A percentile compares a stretch with the other conserved stretches of the same genome.
Conservation (phyloP, 2,888 invertebrate species). For the Trissoscelio sp. region DNA sequence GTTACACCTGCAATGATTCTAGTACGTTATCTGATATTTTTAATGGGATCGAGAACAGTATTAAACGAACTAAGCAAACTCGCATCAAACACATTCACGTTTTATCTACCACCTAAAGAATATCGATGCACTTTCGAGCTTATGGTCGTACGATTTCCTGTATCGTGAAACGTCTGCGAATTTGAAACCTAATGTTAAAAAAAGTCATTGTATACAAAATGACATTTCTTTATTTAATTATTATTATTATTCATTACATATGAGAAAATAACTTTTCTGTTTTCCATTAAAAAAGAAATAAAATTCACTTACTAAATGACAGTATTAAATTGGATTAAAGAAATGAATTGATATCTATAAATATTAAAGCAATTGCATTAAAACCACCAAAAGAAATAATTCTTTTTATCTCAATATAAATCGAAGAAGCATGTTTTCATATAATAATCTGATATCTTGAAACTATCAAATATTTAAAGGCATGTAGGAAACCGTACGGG, state of each 20-base stretch:
- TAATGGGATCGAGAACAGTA: background rate
- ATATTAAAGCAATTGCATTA: too few species aligned
- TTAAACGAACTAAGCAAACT: constrained; percentile 1
- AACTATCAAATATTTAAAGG: background rate
- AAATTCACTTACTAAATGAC: too few species aligned
- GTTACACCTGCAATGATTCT: constrained; percentile 7
- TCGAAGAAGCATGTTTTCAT: too few species aligned
- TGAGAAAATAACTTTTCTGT: too few species aligned
- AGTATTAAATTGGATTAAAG: too few species aligned
- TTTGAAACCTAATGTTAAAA: background rate
- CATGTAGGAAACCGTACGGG: background rate
- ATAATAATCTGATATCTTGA: too few species aligned
- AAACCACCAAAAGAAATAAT: too few species aligned
- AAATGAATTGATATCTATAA: too few species aligned
- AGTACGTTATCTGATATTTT: constrained; percentile 11
- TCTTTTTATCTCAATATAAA: too few species aligned
- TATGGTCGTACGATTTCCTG: background rate
- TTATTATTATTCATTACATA: background rate
- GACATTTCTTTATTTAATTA: too few species aligned
- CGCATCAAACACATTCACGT: background rate
- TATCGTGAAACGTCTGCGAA: background rate
- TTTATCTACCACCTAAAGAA: background rate
- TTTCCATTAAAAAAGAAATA: too few species aligned
- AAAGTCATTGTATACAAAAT: background rate
- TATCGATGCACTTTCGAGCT: background rate